These are phyloP conservation scores for Trachops cirrhosus DNA, from an alignment of 2,797 vertebrate genomes.

Conservation along the genomic window DNA sequence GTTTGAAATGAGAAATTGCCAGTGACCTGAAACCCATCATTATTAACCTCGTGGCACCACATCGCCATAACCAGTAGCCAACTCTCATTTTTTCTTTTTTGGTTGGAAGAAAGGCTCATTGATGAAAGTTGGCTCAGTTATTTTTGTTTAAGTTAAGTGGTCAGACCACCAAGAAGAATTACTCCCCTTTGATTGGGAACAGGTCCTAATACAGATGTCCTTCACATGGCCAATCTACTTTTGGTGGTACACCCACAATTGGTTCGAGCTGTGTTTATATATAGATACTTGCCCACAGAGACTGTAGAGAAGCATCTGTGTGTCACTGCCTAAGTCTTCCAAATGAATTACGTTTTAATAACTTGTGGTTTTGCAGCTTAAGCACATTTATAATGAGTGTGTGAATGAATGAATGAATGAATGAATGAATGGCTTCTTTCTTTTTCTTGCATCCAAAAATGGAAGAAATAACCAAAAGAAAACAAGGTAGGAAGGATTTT, in stretches of 20 bases:
- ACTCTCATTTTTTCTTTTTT: neutral
- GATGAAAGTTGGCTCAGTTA: conserved; percentile 62
- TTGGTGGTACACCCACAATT: neutral
- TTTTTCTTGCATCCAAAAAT: neutral
- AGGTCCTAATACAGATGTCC: conserved; percentile 53
- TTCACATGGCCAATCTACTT: neutral
- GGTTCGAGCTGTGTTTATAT: conserved; percentile 29
- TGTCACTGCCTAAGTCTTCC: neutral
- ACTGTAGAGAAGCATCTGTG: neutral
- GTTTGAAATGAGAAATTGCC: conserved; percentile 65
- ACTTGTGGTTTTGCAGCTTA: neutral
- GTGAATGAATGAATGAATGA: neutral
- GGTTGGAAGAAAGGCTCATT: conserved; percentile 65
- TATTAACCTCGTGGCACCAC: conserved; percentile 54
- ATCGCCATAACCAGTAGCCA: conserved; percentile 44
- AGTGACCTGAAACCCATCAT: conserved; percentile 70
- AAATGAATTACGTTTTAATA: neutral
- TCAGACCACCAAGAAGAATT: conserved; percentile 65
- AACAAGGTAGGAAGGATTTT: neutral
- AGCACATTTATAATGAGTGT: neutral
- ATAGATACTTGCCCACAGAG: conserved; percentile 9
- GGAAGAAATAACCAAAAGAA: neutral
- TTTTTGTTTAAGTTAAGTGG: conserved; percentile 74
- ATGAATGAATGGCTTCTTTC: neutral
- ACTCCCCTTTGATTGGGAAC: conserved; percentile 50